Base-by-base conservation (phyloP, 2,888 invertebrate genomes). In the Hemistola chrysoprasaria region DNA sequence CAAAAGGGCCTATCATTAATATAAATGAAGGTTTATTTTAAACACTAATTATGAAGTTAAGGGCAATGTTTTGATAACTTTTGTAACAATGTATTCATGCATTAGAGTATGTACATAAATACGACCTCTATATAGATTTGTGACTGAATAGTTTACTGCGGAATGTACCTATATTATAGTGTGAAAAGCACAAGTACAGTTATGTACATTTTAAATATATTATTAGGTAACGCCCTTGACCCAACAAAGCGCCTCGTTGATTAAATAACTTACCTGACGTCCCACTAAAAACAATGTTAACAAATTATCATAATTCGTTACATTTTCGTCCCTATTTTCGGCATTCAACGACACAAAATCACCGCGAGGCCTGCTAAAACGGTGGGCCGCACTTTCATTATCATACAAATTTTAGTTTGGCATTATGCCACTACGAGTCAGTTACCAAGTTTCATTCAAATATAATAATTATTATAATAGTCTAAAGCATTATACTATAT, bases 361-460 rank as follows among this genome's bases (percentile, higher is more conserved):
- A 62, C 59, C 53, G 50, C 47, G 56, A 61, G 48, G 56, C 62
- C 56, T 53, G 48, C 50, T 62, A 56, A 60, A 61, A 59, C 59
- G 61, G 49, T 43, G 43, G 40, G 47, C 54, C 49, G 43, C 53
- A 54, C 56, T 69, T 72, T 66, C 68, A 78, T 78, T 80, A 77
- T 63, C 71, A 76, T 75, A 78, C 68, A 79, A 75, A 80, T 73
- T 78, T 78, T 70, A 68, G 71, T 69, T 65, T 59, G 59, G 59
- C 68, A 65, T 67, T 71, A 32, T 29, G 6, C 8, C 6, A 20
- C 23, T 9, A 1, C 11, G 3, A 0, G 2, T 25, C 43, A 38
- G 43, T 44, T 29, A 26, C 30, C 30, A 1, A 34, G 16, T 9
- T 40, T 6, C 21, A 10, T 2, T 2, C 9, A 6, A 16, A 28